Percentiles rank a stretch among this genome's conserved stretches.
Evolutionary conservation across 1,140 invertebrate genomes (phyloP).

Genomic region (Teleogryllus occipitalis): DNA sequence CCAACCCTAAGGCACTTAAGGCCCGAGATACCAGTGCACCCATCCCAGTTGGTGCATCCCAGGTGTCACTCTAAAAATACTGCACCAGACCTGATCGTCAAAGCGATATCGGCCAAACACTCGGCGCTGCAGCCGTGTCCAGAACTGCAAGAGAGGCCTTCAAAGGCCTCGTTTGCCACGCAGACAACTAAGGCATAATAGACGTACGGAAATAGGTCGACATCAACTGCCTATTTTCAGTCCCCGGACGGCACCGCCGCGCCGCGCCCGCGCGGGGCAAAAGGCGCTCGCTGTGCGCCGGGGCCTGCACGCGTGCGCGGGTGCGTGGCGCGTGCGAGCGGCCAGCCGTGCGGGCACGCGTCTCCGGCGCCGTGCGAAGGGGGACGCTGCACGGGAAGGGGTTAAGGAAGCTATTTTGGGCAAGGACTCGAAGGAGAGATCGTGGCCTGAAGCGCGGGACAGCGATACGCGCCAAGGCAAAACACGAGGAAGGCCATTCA

Average conservation of each 20-base stretch:
- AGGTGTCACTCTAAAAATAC: too few species aligned
- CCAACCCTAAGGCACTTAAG: too few species aligned
- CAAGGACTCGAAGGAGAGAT: not conserved
- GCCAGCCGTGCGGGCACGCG: not conserved
- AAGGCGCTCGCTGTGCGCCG: not conserved
- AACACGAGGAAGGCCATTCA: not conserved
- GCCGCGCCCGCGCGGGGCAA: too few species aligned
- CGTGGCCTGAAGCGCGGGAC: not conserved
- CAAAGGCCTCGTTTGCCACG: not conserved
- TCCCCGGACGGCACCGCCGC: not conserved
- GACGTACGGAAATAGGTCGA: not conserved
- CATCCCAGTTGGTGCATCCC: too few species aligned
- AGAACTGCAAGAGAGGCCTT: too few species aligned
- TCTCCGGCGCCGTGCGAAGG: too few species aligned
- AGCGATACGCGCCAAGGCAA: not conserved
- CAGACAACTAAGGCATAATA: not conserved
- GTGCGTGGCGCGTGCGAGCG: not conserved
- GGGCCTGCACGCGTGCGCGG: not conserved
- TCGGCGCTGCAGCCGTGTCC: too few species aligned
- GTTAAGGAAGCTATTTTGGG: not conserved
- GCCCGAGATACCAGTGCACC: too few species aligned
- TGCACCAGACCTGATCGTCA: too few species aligned
- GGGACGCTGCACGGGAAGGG: not conserved
- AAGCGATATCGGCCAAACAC: too few species aligned
- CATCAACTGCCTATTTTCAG: not conserved